Base-by-base conservation (phyloP, 2,888 invertebrate genomes). In the Parascotia fuliginaria region DNA sequence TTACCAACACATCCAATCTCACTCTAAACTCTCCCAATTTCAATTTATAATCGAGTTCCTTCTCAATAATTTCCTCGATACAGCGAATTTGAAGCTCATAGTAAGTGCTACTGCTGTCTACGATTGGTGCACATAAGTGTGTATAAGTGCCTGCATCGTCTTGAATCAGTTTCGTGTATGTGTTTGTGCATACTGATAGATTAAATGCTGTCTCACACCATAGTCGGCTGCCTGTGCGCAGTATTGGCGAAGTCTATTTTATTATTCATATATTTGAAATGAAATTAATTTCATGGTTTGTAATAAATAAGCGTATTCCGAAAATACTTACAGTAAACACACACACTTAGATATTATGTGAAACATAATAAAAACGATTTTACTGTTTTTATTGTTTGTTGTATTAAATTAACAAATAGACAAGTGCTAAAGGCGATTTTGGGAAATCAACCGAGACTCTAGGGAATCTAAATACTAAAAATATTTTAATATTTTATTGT, bases 141-240 rank as follows among this genome's bases (percentile, higher is more conserved):
- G 59, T 65, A 42, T 41, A 42, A 69, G 73, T 73, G 75, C 69
- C 59, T 60, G 73, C 75, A 75, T 62, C 65, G 59, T 68, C 73
- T 73, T 74, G 63, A 70, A 73, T 76, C 70, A 68, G 65, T 66
- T 68, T 69, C 46, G 40, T 59, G 40, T 36, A 66, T 77, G 78
- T 79, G 73, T 75, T 66, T 31, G 71, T 72, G 57, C 57, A 68
- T 68, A 70, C 66, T 75, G 80, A 81, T 77, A 82, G 77, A 81
- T 79, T 80, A 76, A 80, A 74, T 69, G 69, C 67, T 63, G 70
- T 60, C 70, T 73, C 72, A 66, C 65, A 70, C 60, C 55, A 61
- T 53, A 32, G 46, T 46, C 52, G 43, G 53, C 42, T 37, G 45
- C 38, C 29, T 49, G 16, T 46, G 43, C 54, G 53, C 14, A 42